A percentile compares a stretch with the other conserved stretches of the same genome.
phyloP scores from a whole-genome alignment of 2,113 vertebrate species.

The Micronycteris hirsuta region DNA sequence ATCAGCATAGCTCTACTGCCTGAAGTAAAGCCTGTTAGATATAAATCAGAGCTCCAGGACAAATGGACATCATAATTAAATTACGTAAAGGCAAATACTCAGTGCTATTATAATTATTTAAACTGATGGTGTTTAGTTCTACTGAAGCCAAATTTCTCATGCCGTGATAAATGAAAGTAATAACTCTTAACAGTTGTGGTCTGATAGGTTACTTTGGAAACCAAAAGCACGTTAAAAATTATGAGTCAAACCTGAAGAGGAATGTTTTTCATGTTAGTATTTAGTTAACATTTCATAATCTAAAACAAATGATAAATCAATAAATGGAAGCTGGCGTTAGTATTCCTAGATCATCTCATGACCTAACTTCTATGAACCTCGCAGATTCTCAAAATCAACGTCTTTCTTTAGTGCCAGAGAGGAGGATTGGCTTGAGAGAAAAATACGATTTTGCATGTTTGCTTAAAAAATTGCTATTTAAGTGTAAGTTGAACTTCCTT shows the following conservation, averaged over 20 bases:
- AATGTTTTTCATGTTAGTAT: neutral
- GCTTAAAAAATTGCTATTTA: neutral
- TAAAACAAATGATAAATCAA: neutral
- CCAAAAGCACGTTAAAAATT: neutral
- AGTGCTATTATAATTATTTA: constrained; percentile 23
- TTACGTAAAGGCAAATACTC: neutral
- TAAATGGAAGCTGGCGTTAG: neutral
- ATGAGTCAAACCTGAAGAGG: neutral
- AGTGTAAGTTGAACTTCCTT: neutral
- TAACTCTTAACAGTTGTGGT: neutral
- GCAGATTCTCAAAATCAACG: neutral
- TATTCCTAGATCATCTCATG: neutral
- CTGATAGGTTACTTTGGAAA: constrained; percentile 15
- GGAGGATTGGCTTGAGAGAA: neutral
- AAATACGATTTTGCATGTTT: neutral
- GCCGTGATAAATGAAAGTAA: neutral
- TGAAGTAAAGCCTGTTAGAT: neutral
- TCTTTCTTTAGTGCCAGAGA: neutral
- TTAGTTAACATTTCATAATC: neutral
- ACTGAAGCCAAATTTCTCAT: constrained; percentile 3
- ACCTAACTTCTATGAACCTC: neutral
- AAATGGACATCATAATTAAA: constrained; percentile 31
- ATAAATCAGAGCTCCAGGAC: constrained; percentile 2
- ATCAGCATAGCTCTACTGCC: neutral
- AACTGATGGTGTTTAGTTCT: neutral